Percentiles rank a stretch among this genome's conserved stretches.
Evolutionary conservation across 2,888 invertebrate genomes (phyloP).

Genomic region (Cerceris rybyensis): DNA sequence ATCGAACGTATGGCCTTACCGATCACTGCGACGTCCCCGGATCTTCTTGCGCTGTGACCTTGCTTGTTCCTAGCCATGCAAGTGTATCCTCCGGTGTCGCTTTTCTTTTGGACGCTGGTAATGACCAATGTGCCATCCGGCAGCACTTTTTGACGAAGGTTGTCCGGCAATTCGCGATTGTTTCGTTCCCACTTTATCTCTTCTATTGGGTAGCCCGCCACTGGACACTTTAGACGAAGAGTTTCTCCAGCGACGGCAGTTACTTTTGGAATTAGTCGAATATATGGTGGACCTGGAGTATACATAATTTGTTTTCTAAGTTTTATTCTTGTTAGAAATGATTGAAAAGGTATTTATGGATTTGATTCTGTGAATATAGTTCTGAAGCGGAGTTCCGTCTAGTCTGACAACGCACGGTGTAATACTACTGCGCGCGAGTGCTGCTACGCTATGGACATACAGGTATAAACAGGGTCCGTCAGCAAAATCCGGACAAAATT

Average conservation of each 20-base stretch:
- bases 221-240: constrained; percentile 89
- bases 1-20: constrained; percentile 83
- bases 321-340: too few species aligned
- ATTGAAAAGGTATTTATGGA: too few species aligned
- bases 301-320: not conserved
- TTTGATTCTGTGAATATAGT: too few species aligned
- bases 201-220: constrained; percentile 91
- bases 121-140: constrained; percentile 90
- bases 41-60: constrained; percentile 88
- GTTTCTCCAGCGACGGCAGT: constrained; percentile 91
- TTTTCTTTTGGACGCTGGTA: constrained; percentile 88
- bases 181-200: constrained; percentile 91
- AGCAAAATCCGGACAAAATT: too few species aligned
- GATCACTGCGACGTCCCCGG: constrained; percentile 90
- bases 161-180: constrained; percentile 89
- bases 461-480: too few species aligned
- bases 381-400: too few species aligned
- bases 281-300: constrained; percentile 88
- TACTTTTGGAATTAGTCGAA: constrained; percentile 90
- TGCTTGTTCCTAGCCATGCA: constrained; percentile 91
- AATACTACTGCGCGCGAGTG: constrained; percentile 5
- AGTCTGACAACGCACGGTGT: not conserved
- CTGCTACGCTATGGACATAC: not conserved
- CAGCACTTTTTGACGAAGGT: constrained; percentile 89
- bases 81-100: constrained; percentile 90